These are phyloP conservation scores for Diplolepis rosae DNA, from an alignment of 2,888 invertebrate genomes.

Conservation along the genomic window DNA sequence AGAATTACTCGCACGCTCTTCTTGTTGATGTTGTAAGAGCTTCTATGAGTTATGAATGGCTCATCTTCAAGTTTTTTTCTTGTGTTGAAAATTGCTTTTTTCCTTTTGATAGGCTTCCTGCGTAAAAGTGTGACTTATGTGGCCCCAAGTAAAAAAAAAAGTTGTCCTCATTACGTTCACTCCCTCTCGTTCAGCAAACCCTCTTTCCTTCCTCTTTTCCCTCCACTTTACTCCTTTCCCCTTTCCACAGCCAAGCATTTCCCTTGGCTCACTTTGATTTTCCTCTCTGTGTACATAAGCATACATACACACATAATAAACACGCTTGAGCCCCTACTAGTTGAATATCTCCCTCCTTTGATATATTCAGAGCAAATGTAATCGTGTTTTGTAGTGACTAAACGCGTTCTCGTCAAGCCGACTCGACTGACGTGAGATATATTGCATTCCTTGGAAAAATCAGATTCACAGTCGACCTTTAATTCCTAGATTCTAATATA, in stretches of 20 bases:
- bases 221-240: background rate
- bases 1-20: slow-evolving; percentile 29
- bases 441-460: slow-evolving; percentile 28
- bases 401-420: slow-evolving; percentile 23
- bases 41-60: slow-evolving; percentile 24
- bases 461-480: background rate
- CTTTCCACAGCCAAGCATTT: background rate
- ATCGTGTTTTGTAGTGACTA: slow-evolving; percentile 30
- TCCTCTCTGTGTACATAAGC: slow-evolving; percentile 1
- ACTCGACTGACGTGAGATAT: slow-evolving; percentile 15
- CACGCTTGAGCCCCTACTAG: slow-evolving; percentile 17
- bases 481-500: slow-evolving; percentile 1
- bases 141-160: slow-evolving; percentile 15
- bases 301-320: slow-evolving; percentile 7
- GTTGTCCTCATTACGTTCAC: slow-evolving; percentile 26
- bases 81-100: slow-evolving; percentile 23
- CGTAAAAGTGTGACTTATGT: slow-evolving; percentile 29
- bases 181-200: slow-evolving; percentile 25
- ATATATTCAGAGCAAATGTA: slow-evolving; percentile 29
- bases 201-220: background rate
- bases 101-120: slow-evolving; percentile 30
- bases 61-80: slow-evolving; percentile 20
- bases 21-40: slow-evolving; percentile 23
- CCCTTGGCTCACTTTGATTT: slow-evolving; percentile 23
- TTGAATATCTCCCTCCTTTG: slow-evolving; percentile 27